Conservation (phyloP, 2,797 vertebrate genomes). For the Anguilla anguilla region DNA sequence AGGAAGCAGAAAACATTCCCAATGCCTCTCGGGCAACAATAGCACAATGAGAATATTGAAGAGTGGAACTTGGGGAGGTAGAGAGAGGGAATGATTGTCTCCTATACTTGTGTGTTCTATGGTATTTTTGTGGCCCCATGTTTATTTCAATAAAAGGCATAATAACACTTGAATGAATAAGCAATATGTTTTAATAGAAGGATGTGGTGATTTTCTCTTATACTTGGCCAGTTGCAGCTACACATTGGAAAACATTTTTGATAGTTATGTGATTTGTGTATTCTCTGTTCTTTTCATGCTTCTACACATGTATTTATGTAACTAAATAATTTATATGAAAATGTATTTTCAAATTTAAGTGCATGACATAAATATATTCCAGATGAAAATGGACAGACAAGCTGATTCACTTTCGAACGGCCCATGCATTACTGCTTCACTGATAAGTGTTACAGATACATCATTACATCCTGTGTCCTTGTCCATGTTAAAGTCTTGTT, state of each 20-base stretch:
- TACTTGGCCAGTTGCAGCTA: neutral
- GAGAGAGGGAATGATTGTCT: neutral
- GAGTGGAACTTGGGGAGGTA: neutral
- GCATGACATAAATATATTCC: too few species aligned
- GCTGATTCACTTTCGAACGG: too few species aligned
- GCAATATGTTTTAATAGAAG: neutral
- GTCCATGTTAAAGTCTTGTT: too few species aligned
- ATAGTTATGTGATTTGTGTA: neutral
- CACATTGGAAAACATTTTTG: neutral
- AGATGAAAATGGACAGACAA: too few species aligned
- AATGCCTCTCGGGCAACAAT: neutral
- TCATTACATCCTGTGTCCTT: too few species aligned
- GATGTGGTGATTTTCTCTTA: neutral
- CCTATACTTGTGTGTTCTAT: neutral
- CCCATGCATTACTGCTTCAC: too few species aligned
- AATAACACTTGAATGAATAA: neutral
- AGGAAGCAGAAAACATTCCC: neutral
- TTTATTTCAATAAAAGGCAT: neutral
- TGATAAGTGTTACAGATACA: too few species aligned
- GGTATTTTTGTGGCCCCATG: neutral
- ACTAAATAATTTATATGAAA: too few species aligned
- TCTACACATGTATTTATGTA: neutral
- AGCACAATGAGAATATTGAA: neutral
- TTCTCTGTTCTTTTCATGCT: neutral
- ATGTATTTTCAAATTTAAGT: too few species aligned